Evolutionary conservation across 2,888 invertebrate genomes (phyloP).

Genomic region (Nezara viridula): DNA sequence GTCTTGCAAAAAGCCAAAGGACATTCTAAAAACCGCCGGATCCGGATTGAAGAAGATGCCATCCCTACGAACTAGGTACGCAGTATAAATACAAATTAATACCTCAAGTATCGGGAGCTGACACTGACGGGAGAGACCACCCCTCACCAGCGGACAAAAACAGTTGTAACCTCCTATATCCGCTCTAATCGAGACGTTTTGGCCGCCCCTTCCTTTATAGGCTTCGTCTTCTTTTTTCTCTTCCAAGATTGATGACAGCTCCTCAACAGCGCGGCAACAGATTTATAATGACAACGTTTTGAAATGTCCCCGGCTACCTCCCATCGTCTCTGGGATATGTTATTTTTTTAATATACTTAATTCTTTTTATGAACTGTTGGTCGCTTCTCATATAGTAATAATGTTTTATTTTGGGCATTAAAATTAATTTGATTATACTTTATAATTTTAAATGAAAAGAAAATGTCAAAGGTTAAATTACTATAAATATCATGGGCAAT

Average conservation of each 20-base stretch:
- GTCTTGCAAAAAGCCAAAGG: background rate
- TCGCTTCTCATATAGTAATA: background rate
- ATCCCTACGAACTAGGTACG: background rate
- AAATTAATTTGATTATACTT: background rate
- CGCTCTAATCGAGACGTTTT: constrained; percentile 47
- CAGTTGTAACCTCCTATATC: constrained; percentile 19
- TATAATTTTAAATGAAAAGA: background rate
- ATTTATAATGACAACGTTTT: constrained; percentile 47
- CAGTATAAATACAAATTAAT: constrained; percentile 44
- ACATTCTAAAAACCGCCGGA: background rate
- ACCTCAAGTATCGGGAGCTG: constrained; percentile 24
- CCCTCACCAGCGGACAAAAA: background rate
- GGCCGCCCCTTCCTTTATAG: background rate
- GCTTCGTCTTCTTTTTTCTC: background rate
- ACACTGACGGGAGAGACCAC: constrained; percentile 17
- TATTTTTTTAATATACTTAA: constrained; percentile 25
- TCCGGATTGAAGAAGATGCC: background rate
- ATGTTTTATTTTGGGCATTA: background rate
- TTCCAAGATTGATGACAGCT: constrained; percentile 27
- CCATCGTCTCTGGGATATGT: background rate
- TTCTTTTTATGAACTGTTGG: constrained; percentile 6
- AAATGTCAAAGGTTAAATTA: no score
- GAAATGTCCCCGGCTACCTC: constrained; percentile 32
- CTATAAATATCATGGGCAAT: no score
- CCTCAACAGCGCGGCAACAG: constrained; percentile 34